Base-by-base conservation (phyloP, 2,888 invertebrate genomes). In the Pseudococcus viburni region DNA sequence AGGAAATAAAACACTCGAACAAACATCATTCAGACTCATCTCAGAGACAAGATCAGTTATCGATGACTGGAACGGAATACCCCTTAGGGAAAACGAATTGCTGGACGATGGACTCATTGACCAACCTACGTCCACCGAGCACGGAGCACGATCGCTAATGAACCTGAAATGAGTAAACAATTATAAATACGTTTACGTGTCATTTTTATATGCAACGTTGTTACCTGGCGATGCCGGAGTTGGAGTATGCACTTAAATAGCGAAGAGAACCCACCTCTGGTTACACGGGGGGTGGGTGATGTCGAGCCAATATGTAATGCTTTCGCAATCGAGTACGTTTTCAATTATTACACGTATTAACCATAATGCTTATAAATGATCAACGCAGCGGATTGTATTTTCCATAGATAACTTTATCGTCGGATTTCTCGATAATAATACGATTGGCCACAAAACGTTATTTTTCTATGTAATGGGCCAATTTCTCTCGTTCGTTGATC, bases 91-190 rank as follows among this genome's bases (percentile, higher is more conserved):
- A 1, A 11, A 59, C 19, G 19, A 0, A 1, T 51, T 7, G 51
- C 51, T 51, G 17, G 7, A 59, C 59, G 59, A 59, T 59, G 19
- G 59, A 59, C 19, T 19, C 59, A 59, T 59, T 59, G 59, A 59
- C 68, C 68, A 12, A 73, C 68, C 68, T 33, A 33, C 22, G 68
- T 73, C n/a, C 68, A 73, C 68, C 12, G 68, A 26, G 11, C 33
- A 33, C 12, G 68, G 33, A 73, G 33, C 33, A 73, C 68, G 33
- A 33, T 15, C 9, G 68, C 33, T 73, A 73, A 73, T 73, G 68
- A 73, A 73, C 33, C 68, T 73, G 68, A 73, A 73, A 73, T 33
- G 59, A 59, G 68, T 73, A 73, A 73, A 15, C 68, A 73, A 73
- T 73, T 73, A 73, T 73, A 73, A 73, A 33, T 73, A 64, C 19